Evolutionary conservation across 2,888 invertebrate genomes (phyloP).

Genomic region (Sepioteuthis lessoniana): DNA sequence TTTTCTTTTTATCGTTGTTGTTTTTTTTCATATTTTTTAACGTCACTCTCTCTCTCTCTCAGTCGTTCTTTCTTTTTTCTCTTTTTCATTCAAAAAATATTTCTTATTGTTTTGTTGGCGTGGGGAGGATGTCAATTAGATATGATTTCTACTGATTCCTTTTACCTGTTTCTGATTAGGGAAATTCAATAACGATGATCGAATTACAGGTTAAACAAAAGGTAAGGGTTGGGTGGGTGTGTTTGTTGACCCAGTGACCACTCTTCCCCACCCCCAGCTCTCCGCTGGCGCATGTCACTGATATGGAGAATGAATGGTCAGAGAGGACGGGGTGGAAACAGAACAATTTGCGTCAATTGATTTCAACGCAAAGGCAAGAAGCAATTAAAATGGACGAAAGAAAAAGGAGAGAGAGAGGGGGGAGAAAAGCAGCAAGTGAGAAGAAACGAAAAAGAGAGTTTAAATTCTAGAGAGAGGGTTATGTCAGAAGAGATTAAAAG

Average conservation of each 20-base stretch:
- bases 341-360: conserved; percentile 33
- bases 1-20: not conserved
- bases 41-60: not conserved
- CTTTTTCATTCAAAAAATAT: not conserved
- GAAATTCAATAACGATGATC: conserved; percentile 25
- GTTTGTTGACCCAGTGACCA: not conserved
- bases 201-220: conserved; percentile 40
- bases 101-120: conserved; percentile 16
- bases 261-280: not conserved
- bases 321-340: not conserved
- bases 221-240: not conserved
- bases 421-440: not conserved
- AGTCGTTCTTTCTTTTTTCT: not conserved
- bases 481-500: not conserved
- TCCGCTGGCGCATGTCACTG: not conserved
- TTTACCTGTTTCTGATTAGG: conserved; percentile 23
- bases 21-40: not conserved
- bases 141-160: conserved; percentile 8
- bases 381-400: conserved; percentile 36
- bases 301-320: not conserved
- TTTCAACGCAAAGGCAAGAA: conserved; percentile 8
- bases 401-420: not conserved
- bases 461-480: not conserved
- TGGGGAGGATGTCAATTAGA: not conserved
- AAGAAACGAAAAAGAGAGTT: not conserved